A percentile compares a stretch with the other conserved stretches of the same genome.
phyloP scores from a whole-genome alignment of 2,113 vertebrate species.

The Oncorhynchus clarkii region DNA sequence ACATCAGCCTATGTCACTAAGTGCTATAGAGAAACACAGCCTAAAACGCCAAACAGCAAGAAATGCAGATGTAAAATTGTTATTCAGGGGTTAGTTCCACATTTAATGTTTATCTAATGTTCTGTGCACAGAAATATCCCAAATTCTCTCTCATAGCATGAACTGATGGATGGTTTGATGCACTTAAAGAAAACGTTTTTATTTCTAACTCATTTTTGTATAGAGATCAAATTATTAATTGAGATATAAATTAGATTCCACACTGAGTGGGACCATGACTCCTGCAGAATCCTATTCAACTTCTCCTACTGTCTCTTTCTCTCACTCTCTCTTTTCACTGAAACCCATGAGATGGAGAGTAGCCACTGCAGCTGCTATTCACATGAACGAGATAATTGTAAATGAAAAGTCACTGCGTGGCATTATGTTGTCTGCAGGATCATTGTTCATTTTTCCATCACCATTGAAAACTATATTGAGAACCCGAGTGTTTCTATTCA shows the following conservation, averaged over 20 bases:
- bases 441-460: conserved; percentile 97
- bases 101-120: no score
- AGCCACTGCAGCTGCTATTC: conserved; percentile 99
- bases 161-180: conserved; percentile 32
- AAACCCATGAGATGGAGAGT: conserved; percentile 78
- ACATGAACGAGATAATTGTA: conserved; percentile 99
- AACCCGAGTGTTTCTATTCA: conserved; percentile 97
- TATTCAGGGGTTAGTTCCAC: no score
- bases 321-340: conserved; percentile 43
- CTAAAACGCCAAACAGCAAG: no score
- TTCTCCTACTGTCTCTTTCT: conserved; percentile 14
- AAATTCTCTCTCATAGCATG: no score
- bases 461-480: conserved; percentile 76
- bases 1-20: no score
- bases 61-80: no score
- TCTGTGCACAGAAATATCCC: no score
- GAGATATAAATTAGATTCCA: conserved; percentile 77
- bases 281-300: conserved; percentile 64
- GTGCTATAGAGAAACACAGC: no score
- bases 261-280: conserved; percentile 63
- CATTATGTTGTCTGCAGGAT: conserved; percentile 97
- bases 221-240: conserved; percentile 78
- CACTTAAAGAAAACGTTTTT: conserved; percentile 22
- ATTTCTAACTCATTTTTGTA: conserved; percentile 72
- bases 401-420: conserved; percentile 99